A percentile compares a stretch with the other conserved stretches of the same genome.
Conservation (phyloP, 2,797 vertebrate genomes). For the Gallirallus australis region DNA sequence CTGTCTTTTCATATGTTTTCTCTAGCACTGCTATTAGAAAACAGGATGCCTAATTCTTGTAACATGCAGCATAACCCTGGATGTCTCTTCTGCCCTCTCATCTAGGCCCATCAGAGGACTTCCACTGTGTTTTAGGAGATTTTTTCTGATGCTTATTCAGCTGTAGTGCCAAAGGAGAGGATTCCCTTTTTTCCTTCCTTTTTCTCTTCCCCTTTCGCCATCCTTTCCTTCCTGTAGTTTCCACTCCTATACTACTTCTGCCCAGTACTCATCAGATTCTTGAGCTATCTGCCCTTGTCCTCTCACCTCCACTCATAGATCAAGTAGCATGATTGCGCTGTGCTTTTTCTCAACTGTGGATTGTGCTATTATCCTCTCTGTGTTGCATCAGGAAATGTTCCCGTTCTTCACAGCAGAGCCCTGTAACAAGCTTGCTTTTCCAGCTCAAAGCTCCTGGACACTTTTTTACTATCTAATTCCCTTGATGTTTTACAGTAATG, state of each 20-base stretch:
- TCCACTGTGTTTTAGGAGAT: background rate
- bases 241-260: background rate
- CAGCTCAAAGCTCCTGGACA: accelerated
- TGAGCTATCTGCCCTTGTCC: background rate
- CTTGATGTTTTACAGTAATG: background rate
- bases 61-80: background rate
- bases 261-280: background rate
- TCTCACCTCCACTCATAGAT: background rate
- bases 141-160: background rate
- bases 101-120: background rate
- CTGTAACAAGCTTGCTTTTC: background rate
- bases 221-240: background rate
- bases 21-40: background rate
- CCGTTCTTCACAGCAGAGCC: background rate
- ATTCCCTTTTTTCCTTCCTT: background rate
- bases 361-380: background rate
- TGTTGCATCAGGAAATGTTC: background rate
- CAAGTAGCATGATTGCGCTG: background rate
- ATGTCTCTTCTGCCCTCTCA: background rate
- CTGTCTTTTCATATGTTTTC: background rate
- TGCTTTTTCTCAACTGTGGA: background rate
- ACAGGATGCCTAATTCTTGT: background rate
- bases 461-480: background rate
- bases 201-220: background rate
- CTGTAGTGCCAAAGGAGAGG: background rate